Evolutionary conservation across 2,888 invertebrate genomes (phyloP).

Genomic region (Abrostola tripartita): DNA sequence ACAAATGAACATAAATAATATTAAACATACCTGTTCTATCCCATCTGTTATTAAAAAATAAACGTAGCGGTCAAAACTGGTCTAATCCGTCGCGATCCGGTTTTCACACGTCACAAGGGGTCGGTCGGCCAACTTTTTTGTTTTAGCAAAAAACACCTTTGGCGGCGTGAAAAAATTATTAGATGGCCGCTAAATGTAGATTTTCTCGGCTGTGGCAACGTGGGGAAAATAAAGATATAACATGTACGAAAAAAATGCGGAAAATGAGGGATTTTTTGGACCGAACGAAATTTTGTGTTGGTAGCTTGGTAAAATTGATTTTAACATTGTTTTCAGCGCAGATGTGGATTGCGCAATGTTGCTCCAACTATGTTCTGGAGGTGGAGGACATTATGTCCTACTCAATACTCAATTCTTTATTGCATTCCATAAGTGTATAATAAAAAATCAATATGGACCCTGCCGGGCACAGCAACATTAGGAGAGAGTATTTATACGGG

Average conservation of each 20-base stretch:
- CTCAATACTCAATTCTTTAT: too few species aligned
- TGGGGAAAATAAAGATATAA: slow-evolving; percentile 45
- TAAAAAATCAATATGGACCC: too few species aligned
- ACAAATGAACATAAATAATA: slow-evolving; percentile 22
- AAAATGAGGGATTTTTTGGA: slow-evolving; percentile 23
- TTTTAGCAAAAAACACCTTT: slow-evolving; percentile 43
- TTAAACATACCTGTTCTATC: slow-evolving; percentile 35
- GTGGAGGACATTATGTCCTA: too few species aligned
- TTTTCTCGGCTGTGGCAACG: slow-evolving; percentile 44
- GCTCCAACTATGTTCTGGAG: too few species aligned
- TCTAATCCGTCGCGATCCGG: slow-evolving; percentile 59
- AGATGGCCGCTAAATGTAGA: slow-evolving; percentile 51
- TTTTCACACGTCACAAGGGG: slow-evolving; percentile 51
- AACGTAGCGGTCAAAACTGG: slow-evolving; percentile 58
- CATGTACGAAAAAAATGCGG: slow-evolving; percentile 46
- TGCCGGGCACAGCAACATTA: too few species aligned
- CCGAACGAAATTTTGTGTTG: slow-evolving; percentile 10
- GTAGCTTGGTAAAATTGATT: slow-evolving; percentile 22
- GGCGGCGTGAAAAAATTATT: slow-evolving; percentile 48
- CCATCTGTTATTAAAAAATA: slow-evolving; percentile 59
- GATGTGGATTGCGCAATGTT: too few species aligned
- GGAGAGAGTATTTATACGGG: too few species aligned
- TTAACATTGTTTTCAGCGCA: not conserved
- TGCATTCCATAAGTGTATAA: too few species aligned
- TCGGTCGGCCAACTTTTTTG: slow-evolving; percentile 46